Evolutionary conservation across 1,140 invertebrate genomes (phyloP), one percentile per base, ranked within the genome.

Genomic region (Drosophila setifemur): DNA sequence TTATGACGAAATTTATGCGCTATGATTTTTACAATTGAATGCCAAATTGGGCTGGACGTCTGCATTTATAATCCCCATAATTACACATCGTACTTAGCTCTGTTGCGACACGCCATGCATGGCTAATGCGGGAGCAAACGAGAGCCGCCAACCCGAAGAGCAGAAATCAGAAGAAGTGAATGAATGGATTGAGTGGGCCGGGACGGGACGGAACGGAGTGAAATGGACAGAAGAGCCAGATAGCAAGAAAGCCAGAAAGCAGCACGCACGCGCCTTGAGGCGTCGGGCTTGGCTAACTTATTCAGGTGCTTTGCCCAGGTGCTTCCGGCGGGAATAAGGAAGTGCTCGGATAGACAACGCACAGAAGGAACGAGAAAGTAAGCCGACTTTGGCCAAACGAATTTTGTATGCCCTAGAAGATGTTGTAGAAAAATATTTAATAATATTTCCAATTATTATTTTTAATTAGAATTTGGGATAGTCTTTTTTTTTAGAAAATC

Each of bases 1-100:
- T 85, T 83, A 74, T 79, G 79, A 74, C 66, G 70, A 85, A 83
- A 83, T 74, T 71, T 67, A 83, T 83, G 74, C 74, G 70, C 64
- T 79, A 67, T 73, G 31, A 66, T 64, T 72, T 74, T 78, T 63
- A 60, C 79, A 85, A 83, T 85, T 85, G 79, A 79, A 85, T 78
- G 73, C 69, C 73, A 83, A 85, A 85, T 83, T 66, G 61, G 63
- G 79, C 50, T 70, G 67, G 66, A 71, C 53, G 67, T 71, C 67
- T 71, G 67, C 67, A 70, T 71, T 60, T 71, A 71, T 71, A 71
- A 71, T 71, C 53, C 43, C 67, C 21, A 69, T 70, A 71, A 71
- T 70, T 60, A 71, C 67, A 47, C 35, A 23, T 68, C 21, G 48
- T 5, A 23, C 21, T 23, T n/a, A n/a, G n/a, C 2, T 5, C 44